A percentile compares a stretch with the other conserved stretches of the same genome.
Conservation (phyloP, 2,797 vertebrate species). For the Siniperca undulata region DNA sequence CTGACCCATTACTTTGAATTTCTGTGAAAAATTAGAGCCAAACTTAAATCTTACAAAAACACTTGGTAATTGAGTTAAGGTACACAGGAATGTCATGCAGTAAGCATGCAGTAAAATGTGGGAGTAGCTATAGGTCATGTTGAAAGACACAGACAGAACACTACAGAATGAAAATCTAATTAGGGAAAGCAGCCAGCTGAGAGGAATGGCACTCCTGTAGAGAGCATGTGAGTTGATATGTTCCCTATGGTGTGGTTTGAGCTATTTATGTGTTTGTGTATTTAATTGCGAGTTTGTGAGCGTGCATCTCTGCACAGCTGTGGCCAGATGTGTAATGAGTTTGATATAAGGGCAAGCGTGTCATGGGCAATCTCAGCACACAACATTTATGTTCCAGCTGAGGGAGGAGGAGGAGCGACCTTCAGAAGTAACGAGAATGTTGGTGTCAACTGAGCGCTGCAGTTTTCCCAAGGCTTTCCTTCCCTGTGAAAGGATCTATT, state of each 20-base stretch:
- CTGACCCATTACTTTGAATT: neutral
- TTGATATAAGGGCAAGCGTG: slow-evolving; percentile 43
- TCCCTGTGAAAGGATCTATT: neutral
- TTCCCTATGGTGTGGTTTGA: neutral
- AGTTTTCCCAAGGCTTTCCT: neutral
- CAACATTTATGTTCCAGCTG: neutral
- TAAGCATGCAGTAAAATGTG: slow-evolving; percentile 1
- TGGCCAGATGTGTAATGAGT: slow-evolving; percentile 51
- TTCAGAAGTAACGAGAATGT: neutral
- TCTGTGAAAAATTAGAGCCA: neutral
- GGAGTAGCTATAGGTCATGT: slow-evolving; percentile 23
- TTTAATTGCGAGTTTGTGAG: slow-evolving; percentile 17
- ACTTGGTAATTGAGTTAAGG: neutral
- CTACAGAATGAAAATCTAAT: slow-evolving; percentile 41
- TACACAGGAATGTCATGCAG: neutral
- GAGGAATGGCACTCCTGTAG: slow-evolving; percentile 16
- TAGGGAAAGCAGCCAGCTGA: slow-evolving; percentile 19
- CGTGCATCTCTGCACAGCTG: slow-evolving; percentile 37
- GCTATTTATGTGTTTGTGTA: slow-evolving; percentile 11
- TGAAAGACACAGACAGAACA: slow-evolving; percentile 29
- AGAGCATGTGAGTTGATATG: slow-evolving; percentile 3
- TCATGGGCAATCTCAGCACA: slow-evolving; percentile 26
- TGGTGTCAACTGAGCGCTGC: neutral
- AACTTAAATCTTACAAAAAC: neutral
- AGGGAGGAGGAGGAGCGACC: slow-evolving; percentile 6